Base-by-base conservation (phyloP, 2,888 invertebrate species). In the Lasioglossum morio region DNA sequence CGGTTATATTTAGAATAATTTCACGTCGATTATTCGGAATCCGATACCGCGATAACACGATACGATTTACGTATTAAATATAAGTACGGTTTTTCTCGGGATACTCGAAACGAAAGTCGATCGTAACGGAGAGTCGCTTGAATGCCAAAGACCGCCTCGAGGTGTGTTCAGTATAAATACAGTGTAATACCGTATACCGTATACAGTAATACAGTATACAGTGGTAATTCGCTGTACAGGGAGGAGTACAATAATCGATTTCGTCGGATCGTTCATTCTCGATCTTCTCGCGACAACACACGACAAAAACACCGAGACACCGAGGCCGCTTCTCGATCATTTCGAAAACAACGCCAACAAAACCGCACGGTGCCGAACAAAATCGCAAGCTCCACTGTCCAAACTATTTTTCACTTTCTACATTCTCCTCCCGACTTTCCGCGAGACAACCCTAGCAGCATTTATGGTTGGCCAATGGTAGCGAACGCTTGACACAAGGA, bases 1-100 rank as follows among this genome's bases (percentile, higher is more conserved):
- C 60, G 66, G 89, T 92, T 91, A 89, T 92, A 92, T 92, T 92
- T 90, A 89, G 91, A 93, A 92, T 92, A 91, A 91, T 92, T 93
- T 86, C 53, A 53, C 30, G 63, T 63, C 63, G 63, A 63, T 63
- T 30, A 30, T 30, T 63, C 63, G 63, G 27, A 30, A 63, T 63
- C 63, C 27, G 63, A 30, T 27, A 63, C 30, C 27, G 30, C n/a
- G 63, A 63, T 3, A 63, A 63, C 63, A n/a, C 88, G 85, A 34
- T 40, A 82, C 77, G 84, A 53, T 53, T 53, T 53, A 53, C 53
- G 53, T 53, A 53, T 53, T 34, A 34, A n/a, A 53, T 53, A 53
- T 23, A 63, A 30, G 73, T 79, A 78, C 81, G 77, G 79, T 83
- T 74, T 63, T 53, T 79, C 72, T 81, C 72, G 86, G 79, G 87